A percentile compares a stretch with the other conserved stretches of the same genome.
Conservation (phyloP, 2,888 invertebrate genomes). For the Platynereis dumerilii region DNA sequence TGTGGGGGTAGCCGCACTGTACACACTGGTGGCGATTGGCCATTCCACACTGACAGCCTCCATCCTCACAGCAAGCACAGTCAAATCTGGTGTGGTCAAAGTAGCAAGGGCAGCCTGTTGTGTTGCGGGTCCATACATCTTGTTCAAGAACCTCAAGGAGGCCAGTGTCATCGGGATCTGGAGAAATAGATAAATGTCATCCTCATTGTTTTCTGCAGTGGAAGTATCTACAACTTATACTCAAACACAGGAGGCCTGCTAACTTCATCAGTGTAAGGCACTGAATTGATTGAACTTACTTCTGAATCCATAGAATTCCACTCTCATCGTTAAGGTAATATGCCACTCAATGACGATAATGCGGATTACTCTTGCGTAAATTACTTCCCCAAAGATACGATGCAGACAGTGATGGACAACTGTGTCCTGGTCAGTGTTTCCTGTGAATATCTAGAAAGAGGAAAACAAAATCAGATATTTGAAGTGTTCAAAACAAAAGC, state of each 20-base stretch:
- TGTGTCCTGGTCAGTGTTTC: constrained; percentile 13
- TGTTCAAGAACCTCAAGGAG: constrained; percentile 18
- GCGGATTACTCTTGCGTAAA: constrained; percentile 15
- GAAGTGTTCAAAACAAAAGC: background rate
- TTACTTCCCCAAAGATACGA: constrained; percentile 14
- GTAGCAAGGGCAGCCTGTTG: constrained; percentile 38
- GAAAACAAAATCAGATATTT: background rate
- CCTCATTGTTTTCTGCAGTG: too few species aligned
- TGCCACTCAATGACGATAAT: constrained; percentile 20
- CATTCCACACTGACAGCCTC: constrained; percentile 39
- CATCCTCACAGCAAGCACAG: constrained; percentile 43
- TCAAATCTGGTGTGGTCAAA: constrained; percentile 23
- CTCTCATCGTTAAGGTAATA: constrained; percentile 8
- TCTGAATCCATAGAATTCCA: constrained; percentile 21
- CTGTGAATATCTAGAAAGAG: constrained; percentile 11
- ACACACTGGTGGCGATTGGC: constrained; percentile 39
- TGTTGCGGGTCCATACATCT: constrained; percentile 30
- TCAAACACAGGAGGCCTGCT: too few species aligned
- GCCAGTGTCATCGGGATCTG: constrained; percentile 18
- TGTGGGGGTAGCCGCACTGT: constrained; percentile 33
- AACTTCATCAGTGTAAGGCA: too few species aligned
- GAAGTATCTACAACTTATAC: too few species aligned
- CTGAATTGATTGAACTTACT: too few species aligned
- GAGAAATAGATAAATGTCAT: constrained; percentile 13
- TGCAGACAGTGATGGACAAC: constrained; percentile 21